Base-by-base conservation (phyloP, 1,140 invertebrate species). In the Tetramorium alpestre region DNA sequence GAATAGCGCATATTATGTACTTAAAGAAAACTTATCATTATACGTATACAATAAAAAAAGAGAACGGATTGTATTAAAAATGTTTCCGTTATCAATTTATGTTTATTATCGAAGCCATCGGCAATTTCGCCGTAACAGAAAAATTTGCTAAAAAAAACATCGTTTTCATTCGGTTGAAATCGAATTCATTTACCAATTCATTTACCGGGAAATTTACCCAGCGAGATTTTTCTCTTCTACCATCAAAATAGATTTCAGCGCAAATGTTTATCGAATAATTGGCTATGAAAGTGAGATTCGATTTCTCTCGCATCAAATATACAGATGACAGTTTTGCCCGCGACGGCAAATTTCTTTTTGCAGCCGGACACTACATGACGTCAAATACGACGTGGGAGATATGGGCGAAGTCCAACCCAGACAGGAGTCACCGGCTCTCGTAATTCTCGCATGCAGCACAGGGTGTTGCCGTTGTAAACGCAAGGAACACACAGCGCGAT, bases 401-500 rank as follows among this genome's bases (percentile, higher is more conserved):
- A 65, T 65, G 60, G 3, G 28, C n/a, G 38, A 78, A 78, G 41
- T 49, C 58, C 58, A n/a, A 1, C 16, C 76, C 38, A 18, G 25
- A 47, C 76, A 18, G 25, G 41, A 65, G 76, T 65, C 44, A 38
- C 11, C 28, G 25, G 22, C 58, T 44, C n/a, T 25, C 54, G 38
- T 64, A 62, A 28, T 65, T 78, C 44, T 78, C 76, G 44, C 76
- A 78, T 65, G 60, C 60, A 28, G 28, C 25, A 7, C 76, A 16
- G 72, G 49, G 72, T 65, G 60, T 78, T 78, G 44, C 60, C 76
- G 60, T 78, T 78, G 76, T 78, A 78, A 78, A 78, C 76, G 76
- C 76, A 78, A 78, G 76, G 41, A 78, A 65, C 76, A 78, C 44
- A 78, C 44, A n/a, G 41, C 44, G 76, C 58, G 76, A 78, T 78